phyloP scores from a whole-genome alignment of 1,140 invertebrate genomes.

The Drosophila guanche region DNA sequence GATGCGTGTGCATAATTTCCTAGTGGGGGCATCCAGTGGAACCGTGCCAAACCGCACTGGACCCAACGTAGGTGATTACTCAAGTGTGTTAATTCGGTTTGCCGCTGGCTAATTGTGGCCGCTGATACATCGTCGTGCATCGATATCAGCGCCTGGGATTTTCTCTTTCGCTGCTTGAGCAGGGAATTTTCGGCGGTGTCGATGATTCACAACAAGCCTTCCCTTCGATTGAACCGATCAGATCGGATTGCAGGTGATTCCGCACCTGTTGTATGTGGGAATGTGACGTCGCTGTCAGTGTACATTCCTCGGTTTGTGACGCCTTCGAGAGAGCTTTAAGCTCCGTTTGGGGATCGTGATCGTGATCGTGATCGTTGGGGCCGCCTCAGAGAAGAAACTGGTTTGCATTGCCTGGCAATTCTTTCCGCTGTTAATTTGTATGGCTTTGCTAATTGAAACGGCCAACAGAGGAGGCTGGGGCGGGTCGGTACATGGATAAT shows the following conservation, averaged over 20 bases:
- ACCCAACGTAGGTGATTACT: slow-evolving; percentile 16
- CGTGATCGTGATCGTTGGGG: too few species aligned
- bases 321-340: slow-evolving; percentile 32
- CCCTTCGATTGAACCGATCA: neutral
- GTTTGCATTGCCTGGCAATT: slow-evolving; percentile 38
- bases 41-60: slow-evolving; percentile 28
- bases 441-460: slow-evolving; percentile 55
- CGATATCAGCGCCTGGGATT: slow-evolving; percentile 21
- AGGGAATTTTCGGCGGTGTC: slow-evolving; percentile 9
- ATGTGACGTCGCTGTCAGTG: slow-evolving; percentile 34
- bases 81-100: slow-evolving; percentile 31
- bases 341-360: slow-evolving; percentile 9
- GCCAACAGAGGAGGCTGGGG: slow-evolving; percentile 17
- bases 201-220: slow-evolving; percentile 20
- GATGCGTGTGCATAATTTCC: slow-evolving; percentile 76
- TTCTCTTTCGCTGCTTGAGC: slow-evolving; percentile 23
- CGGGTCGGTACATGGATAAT: slow-evolving; percentile 15
- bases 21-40: slow-evolving; percentile 47
- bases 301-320: slow-evolving; percentile 48
- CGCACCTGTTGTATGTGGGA: slow-evolving; percentile 9
- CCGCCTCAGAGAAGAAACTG: slow-evolving; percentile 26
- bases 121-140: slow-evolving; percentile 1
- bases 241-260: slow-evolving; percentile 13
- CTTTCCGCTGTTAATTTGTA: slow-evolving; percentile 42
- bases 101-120: slow-evolving; percentile 25